Evolutionary conservation across 2,797 vertebrate species (phyloP).

Genomic region (Sebastes minor): DNA sequence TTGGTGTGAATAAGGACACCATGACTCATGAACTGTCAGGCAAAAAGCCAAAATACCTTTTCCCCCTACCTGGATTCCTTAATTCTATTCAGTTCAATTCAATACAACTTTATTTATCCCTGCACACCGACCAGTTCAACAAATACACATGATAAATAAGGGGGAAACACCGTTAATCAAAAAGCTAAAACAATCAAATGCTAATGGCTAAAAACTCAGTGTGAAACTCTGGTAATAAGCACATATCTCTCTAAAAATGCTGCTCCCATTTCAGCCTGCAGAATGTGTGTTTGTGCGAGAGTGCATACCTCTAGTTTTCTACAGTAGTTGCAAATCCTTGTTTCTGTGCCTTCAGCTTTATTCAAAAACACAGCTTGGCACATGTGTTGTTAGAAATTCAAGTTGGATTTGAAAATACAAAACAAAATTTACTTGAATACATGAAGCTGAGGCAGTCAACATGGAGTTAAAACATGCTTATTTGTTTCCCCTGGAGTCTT

Average conservation of each 20-base stretch:
- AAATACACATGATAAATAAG: not conserved
- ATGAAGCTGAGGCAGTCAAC: not conserved
- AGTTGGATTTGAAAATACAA: not conserved
- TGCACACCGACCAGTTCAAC: not conserved
- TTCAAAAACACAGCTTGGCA: not conserved
- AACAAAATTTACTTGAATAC: not conserved
- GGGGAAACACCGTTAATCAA: not conserved
- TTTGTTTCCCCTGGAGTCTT: not conserved
- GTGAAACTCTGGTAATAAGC: not conserved
- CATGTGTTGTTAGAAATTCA: not conserved
- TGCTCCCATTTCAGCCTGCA: not conserved
- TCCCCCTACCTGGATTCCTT: not conserved
- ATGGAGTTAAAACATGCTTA: not conserved
- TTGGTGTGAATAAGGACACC: not conserved
- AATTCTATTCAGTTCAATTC: not conserved
- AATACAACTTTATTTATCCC: not conserved
- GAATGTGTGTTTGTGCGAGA: not conserved
- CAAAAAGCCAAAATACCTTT: not conserved
- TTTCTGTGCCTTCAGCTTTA: not conserved
- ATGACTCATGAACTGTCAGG: not conserved
- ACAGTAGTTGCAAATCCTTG: not conserved
- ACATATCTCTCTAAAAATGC: not conserved
- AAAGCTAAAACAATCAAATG: not conserved
- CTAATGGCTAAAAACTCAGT: not conserved
- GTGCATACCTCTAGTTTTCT: not conserved